phyloP scores from a whole-genome alignment of 2,888 invertebrate species.

The Pristionchus maxplancki region DNA sequence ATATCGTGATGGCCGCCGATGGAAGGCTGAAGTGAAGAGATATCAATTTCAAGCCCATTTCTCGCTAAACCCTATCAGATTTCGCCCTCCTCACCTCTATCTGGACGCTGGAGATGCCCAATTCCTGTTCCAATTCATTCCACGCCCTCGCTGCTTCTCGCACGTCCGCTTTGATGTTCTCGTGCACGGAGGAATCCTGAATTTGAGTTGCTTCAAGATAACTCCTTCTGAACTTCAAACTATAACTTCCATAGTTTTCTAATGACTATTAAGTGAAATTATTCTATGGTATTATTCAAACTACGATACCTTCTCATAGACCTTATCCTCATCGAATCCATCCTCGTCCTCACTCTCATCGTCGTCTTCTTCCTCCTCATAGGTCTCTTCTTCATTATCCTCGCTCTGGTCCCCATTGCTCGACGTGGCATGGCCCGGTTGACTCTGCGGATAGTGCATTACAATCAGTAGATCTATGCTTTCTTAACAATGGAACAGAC shows the following conservation, averaged over 20 bases:
- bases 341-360: background rate
- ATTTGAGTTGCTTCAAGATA: background rate
- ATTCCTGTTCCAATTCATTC: background rate
- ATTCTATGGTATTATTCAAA: background rate
- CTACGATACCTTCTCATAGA: background rate
- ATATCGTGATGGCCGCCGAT: background rate
- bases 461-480: no score
- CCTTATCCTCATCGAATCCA: background rate
- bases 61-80: no score
- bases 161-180: background rate
- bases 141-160: background rate
- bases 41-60: no score
- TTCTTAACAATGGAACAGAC: no score
- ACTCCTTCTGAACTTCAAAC: background rate
- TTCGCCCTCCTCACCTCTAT: slow-evolving; percentile 7
- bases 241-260: no score
- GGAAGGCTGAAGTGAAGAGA: no score
- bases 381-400: background rate
- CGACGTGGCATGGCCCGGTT: background rate
- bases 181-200: background rate
- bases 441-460: background rate
- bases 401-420: background rate
- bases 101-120: background rate
- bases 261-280: no score
- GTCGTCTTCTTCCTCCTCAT: background rate